Base-by-base conservation (phyloP, 2,888 invertebrate species). In the Ochlodes sylvanus region DNA sequence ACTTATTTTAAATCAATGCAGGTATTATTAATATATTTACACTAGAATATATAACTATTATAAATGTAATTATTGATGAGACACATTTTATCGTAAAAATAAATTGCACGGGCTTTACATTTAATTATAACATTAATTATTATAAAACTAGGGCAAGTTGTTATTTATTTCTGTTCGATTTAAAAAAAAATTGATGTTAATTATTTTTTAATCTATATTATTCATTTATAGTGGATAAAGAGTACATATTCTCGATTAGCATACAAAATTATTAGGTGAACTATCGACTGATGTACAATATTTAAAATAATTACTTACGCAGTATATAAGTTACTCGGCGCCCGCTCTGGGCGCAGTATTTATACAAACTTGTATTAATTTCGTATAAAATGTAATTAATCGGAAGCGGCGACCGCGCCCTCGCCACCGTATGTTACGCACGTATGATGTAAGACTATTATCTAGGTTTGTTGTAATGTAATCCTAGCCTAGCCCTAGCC, bases 111-210 rank as follows among this genome's bases (percentile, higher is more conserved):
- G 92, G 92, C 92, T 91, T 92, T 91, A 92, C 90, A 89, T 83
- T 89, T 92, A 92, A 92, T 91, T 89, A 87, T 92, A 92, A 92
- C 87, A 90, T 90, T 91, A 92, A 92, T 92, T 89, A 90, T 89
- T 88, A 91, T 89, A 88, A 89, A 76, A 89, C 82, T 93, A 93
- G 92, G 92, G 89, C 93, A 93, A 94, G 94, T 94, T 94, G 94
- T 94, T 94, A 94, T 94, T 94, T 94, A 94, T 94, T 94, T 93
- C 94, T 94, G 93, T 94, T 94, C 93, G 91, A 90, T 85, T 88
- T 90, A 88, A 91, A 79, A 71, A 73, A 47, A 55, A 84, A n/a
- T n/a, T 86, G 87, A 92, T 92, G 93, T 92, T 93, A 86, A 92
- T 92, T 92, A 92, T 90, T 93, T 89, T 91, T 92, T 92, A 91